Percentiles rank a stretch among this genome's conserved stretches.
phyloP scores from a whole-genome alignment of 2,797 vertebrate genomes.

The Nothura maculosa region DNA sequence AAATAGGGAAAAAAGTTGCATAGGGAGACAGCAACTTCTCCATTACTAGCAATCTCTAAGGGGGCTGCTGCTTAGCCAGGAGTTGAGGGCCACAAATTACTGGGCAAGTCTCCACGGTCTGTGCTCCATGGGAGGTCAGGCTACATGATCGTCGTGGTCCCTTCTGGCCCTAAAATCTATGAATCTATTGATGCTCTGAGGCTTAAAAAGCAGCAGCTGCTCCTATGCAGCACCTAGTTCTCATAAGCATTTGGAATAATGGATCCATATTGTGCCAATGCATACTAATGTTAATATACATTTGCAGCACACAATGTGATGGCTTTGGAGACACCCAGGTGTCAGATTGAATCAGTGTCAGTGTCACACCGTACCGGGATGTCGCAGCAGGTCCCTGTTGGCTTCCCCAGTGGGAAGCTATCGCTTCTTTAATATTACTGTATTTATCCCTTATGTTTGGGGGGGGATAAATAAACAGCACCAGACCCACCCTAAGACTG shows the following conservation, averaged over 20 bases:
- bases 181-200: constrained; percentile 74
- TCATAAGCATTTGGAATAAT: constrained; percentile 73
- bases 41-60: neutral
- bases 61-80: neutral
- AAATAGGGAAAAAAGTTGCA: neutral
- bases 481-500: accelerated
- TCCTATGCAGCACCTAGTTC: constrained; percentile 69
- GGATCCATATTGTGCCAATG: constrained; percentile 78
- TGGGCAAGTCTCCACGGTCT: neutral
- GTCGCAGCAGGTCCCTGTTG: constrained; percentile 15
- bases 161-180: constrained; percentile 72
- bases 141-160: neutral
- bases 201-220: constrained; percentile 76
- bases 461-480: neutral
- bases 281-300: constrained; percentile 76
- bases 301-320: constrained; percentile 52
- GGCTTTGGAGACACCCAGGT: constrained; percentile 72
- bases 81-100: neutral
- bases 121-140: neutral
- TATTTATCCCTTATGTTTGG: constrained; percentile 8
- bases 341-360: constrained; percentile 75
- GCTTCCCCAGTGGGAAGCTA: constrained; percentile 33
- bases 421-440: neutral
- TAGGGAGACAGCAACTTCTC: neutral
- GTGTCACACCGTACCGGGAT: constrained; percentile 47